Base-by-base conservation (phyloP, 2,888 invertebrate species). In the Keiferia lycopersicella region DNA sequence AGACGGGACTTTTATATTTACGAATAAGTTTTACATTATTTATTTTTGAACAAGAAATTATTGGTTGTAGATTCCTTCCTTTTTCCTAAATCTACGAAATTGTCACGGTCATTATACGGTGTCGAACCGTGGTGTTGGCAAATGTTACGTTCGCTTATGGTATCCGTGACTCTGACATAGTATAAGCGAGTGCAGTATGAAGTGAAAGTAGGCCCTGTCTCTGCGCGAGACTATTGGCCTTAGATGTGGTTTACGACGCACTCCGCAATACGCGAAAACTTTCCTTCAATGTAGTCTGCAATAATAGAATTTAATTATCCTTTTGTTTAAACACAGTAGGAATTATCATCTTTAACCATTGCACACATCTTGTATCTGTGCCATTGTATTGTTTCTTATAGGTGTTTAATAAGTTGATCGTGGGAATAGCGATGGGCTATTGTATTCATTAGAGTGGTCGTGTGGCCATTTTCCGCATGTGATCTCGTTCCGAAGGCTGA, bases 401-500 rank as follows among this genome's bases (percentile, higher is more conserved):
- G 20, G 22, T 20, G 14, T 58, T 63, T 63, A 63, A 53, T 63
- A 66, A 63, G 53, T 65, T 60, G 39, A 39, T 63, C 66, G 58
- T 66, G 65, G 61, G 62, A 64, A 64, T 63, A 62, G 65, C 39
- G 58, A 39, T 53, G 51, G 51, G 20, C 65, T 38, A 66, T 66
- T 64, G 65, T 65, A 18, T 41, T 18, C 22, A 48, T 12, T 38
- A 10, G 38, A 8, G 56, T 20, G 14, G 59, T 41, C 53, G 41
- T 26, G 53, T n/a, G 20, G 38, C 48, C 53, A 63, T 65, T 71
- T 71, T 70, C 72, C 68, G 73, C 68, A 66, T 61, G 63, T 67
- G 68, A 70, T 64, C 69, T 66, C 53, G 67, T 67, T 67, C 68
- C 67, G 70, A 69, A 66, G 62, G 71, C 66, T 76, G 75, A 71